These are phyloP conservation scores for Copsychus sechellarum DNA, from an alignment of 2,113 vertebrate species.

Conservation along the genomic window DNA sequence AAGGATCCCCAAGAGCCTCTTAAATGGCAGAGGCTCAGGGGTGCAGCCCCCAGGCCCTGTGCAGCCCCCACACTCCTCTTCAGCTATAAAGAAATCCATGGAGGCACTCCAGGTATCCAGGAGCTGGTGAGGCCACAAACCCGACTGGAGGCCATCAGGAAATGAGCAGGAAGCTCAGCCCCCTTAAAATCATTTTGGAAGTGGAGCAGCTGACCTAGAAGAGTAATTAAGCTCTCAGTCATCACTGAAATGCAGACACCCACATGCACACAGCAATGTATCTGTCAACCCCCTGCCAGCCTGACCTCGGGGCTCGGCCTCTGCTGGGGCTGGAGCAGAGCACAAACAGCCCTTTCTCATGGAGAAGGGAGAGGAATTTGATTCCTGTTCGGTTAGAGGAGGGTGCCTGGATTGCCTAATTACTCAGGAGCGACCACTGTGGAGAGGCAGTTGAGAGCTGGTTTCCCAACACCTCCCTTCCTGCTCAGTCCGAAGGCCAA, in stretches of 20 bases:
- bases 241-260: not conserved
- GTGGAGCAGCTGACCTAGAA: not conserved
- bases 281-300: not conserved
- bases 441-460: not conserved
- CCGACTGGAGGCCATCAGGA: not conserved
- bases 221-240: constrained; percentile 11
- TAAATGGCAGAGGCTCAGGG: not conserved
- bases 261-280: not conserved
- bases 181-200: constrained; percentile 9
- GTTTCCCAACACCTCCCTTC: not conserved
- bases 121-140: not conserved
- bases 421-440: not conserved
- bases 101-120: not conserved
- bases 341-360: not conserved
- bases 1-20: not conserved
- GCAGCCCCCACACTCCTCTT: accelerated
- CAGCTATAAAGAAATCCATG: not conserved
- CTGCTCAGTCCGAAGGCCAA: not conserved
- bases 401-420: not conserved
- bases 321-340: not conserved
- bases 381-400: not conserved
- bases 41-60: accelerated
- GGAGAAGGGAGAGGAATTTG: not conserved
- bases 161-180: constrained; percentile 18
- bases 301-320: not conserved